Percentiles rank a stretch among this genome's conserved stretches.
Evolutionary conservation across 2,888 invertebrate genomes (phyloP).

Genomic region (Sthenelais limicola): DNA sequence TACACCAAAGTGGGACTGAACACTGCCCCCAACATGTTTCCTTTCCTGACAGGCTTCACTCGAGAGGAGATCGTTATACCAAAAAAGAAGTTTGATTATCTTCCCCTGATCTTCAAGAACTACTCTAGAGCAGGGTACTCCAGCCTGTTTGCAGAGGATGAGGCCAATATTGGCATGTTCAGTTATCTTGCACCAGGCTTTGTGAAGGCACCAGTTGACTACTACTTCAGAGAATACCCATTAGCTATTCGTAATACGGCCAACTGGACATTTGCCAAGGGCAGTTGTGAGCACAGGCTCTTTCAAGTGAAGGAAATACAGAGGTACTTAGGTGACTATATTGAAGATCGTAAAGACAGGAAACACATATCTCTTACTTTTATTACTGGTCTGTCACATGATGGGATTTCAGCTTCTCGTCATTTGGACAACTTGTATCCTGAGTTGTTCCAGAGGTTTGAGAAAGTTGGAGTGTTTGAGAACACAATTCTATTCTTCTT

Average conservation of each 20-base stretch:
- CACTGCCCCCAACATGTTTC: conserved; percentile 17
- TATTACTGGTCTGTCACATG: neutral
- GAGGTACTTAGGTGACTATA: no score
- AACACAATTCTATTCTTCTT: neutral
- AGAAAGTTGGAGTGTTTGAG: neutral
- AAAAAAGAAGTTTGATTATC: neutral
- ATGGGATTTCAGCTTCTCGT: neutral
- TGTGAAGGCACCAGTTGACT: neutral
- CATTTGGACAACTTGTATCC: neutral
- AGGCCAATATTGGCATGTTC: neutral
- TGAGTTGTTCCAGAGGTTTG: neutral
- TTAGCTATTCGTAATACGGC: neutral
- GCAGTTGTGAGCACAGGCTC: no score
- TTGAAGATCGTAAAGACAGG: no score
- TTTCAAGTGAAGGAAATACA: no score
- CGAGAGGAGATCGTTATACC: neutral
- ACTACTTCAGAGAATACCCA: neutral
- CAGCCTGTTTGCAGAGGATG: conserved; percentile 8
- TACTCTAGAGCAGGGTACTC: neutral
- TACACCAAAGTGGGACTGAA: conserved; percentile 19
- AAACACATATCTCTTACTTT: neutral
- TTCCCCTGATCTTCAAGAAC: conserved; percentile 7
- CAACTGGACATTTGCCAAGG: no score
- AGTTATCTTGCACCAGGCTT: neutral
- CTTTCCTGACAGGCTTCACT: neutral